Conservation (phyloP, 2,797 vertebrate species). For the Lophotriccus pileatus region DNA sequence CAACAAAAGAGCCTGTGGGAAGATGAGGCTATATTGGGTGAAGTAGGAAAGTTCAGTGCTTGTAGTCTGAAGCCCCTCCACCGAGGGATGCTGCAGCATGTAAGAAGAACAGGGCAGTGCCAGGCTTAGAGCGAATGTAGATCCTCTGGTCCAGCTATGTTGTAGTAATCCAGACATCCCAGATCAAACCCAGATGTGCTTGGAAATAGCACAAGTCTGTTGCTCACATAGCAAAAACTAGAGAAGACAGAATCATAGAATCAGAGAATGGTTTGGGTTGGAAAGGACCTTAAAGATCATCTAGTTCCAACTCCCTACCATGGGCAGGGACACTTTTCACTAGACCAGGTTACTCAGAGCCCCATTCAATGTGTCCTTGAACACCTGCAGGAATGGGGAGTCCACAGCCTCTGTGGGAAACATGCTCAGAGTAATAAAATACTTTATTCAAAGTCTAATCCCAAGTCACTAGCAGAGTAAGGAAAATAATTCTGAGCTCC, state of each 20-base stretch:
- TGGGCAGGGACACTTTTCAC: not conserved
- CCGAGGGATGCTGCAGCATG: not conserved
- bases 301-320: not conserved
- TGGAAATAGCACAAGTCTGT: not conserved
- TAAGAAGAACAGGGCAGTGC: not conserved
- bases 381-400: not conserved
- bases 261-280: not conserved
- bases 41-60: not conserved
- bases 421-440: not conserved
- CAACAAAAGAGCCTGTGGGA: not conserved
- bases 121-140: not conserved
- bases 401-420: not conserved
- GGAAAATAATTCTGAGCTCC: not conserved
- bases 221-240: not conserved
- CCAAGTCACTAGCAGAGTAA: not conserved
- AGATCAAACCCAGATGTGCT: not conserved
- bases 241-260: not conserved
- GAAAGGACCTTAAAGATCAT: not conserved
- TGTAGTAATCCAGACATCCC: not conserved
- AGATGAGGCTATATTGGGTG: not conserved
- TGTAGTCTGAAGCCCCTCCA: not conserved
- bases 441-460: not conserved
- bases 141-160: not conserved
- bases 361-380: not conserved
- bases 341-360: not conserved